A percentile compares a stretch with the other conserved stretches of the same genome.
Conservation (phyloP, 2,888 invertebrate species). For the Pyrochroa serraticornis region DNA sequence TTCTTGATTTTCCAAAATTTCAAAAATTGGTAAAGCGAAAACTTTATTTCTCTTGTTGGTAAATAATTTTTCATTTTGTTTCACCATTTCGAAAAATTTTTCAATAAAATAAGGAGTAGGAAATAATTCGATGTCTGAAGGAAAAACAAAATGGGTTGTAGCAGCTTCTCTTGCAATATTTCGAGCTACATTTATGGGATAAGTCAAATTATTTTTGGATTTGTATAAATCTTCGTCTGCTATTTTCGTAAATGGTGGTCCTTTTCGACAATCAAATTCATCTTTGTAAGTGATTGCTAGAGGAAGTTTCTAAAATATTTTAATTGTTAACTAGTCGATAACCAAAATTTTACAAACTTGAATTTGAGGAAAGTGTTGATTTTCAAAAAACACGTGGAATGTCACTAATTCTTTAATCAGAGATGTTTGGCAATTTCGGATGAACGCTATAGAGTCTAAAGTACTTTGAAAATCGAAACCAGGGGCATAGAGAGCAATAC, state of each 20-base stretch:
- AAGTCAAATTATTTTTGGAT: constrained; percentile 39
- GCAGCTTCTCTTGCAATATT: constrained; percentile 47
- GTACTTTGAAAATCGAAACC: constrained; percentile 78
- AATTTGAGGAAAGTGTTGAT: constrained; percentile 71
- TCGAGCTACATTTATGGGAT: constrained; percentile 50
- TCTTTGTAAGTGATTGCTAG: constrained; percentile 34
- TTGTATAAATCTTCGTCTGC: constrained; percentile 37
- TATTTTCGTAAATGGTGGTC: too few relatives aligned
- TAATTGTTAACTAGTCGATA: too few relatives aligned
- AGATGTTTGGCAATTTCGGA: constrained; percentile 72
- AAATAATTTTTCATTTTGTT: constrained; percentile 32
- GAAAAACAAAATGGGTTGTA: constrained; percentile 48
- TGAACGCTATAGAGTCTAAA: constrained; percentile 75
- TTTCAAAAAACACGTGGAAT: constrained; percentile 85
- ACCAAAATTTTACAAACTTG: constrained; percentile 44
- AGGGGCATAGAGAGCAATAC: constrained; percentile 82
- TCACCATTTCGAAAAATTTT: constrained; percentile 42
- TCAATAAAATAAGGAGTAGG: constrained; percentile 43
- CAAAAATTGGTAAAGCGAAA: constrained; percentile 47
- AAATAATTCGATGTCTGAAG: constrained; percentile 50
- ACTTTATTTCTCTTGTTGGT: constrained; percentile 34
- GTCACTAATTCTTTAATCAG: constrained; percentile 69
- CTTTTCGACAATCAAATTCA: too few relatives aligned
- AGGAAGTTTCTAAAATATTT: too few relatives aligned
- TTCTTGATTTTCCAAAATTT: constrained; percentile 28